Evolutionary conservation across 1,140 invertebrate genomes (phyloP), one percentile per base, ranked within the genome.

Genomic region (Armadillidium nasatum): DNA sequence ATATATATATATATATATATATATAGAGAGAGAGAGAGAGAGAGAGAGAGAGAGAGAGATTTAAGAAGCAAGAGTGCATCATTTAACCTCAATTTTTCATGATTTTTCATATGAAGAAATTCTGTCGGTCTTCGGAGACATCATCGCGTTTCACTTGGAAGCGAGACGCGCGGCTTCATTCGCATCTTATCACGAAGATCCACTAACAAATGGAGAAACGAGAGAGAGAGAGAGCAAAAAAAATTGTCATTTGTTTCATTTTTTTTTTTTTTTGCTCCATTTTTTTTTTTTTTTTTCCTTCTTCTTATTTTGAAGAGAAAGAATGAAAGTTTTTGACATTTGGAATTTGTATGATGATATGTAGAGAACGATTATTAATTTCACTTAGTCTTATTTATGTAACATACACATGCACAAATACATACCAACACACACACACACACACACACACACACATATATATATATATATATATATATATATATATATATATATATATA

Each of bases 11-110:
- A n/a, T n/a, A n/a, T n/a, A n/a, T n/a, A n/a, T n/a, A n/a, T n/a
- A n/a, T n/a, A n/a, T n/a, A 21, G 69, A 71, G 70, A n/a, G 70
- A 71, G 23, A 43, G 22, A 71, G 23, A n/a, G 11, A 71, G 70
- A 43, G 70, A 71, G 69, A 43, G 70, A 33, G 23, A 43, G 70
- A 71, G 23, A n/a, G 70, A 71, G 4, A n/a, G 22, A 71, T 3
- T 2, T n/a, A 44, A 22, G 21, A 0, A 43, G 7, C 6, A 71
- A 6, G 23, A 13, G 33, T 33, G 33, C 33, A 60, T 60, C 50
- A 19, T 19, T 60, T 60, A 60, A 19, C 11, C 50, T 15, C 19
- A 60, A 60, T 60, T 60, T 60, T 60, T 60, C 50, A 60, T 60
- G 50, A 60, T 60, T 60, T 60, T 60, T 60, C 50, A 60, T 60